Evolutionary conservation across 2,113 vertebrate genomes (phyloP).

Genomic region (Grallaria varia): DNA sequence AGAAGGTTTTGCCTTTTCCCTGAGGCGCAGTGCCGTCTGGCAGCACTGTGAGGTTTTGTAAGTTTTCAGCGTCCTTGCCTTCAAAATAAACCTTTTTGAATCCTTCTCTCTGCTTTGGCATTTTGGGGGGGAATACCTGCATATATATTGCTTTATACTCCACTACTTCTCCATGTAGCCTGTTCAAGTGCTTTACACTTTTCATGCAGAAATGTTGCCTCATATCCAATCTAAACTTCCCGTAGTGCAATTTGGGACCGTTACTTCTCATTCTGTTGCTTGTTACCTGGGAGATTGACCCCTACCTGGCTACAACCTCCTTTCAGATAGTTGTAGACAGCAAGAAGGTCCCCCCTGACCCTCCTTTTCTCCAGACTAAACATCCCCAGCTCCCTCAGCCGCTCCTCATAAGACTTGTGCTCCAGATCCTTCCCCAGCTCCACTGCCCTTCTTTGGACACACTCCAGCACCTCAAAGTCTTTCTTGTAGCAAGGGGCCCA

Average conservation of each 20-base stretch:
- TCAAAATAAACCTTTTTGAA: too few species aligned
- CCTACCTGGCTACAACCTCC: neutral
- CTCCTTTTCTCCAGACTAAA: neutral
- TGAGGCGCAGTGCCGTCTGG: too few species aligned
- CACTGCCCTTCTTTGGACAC: rapidly evolving
- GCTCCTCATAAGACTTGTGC: neutral
- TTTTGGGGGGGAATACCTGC: too few species aligned
- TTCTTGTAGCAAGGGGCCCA: neutral
- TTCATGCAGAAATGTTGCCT: neutral
- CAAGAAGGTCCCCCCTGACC: neutral
- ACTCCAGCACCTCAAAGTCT: rapidly evolving
- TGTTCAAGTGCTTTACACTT: neutral
- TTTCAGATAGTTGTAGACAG: neutral
- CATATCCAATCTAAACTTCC: neutral
- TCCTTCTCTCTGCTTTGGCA: too few species aligned
- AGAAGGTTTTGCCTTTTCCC: too few species aligned
- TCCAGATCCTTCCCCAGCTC: neutral
- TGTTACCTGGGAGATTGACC: neutral
- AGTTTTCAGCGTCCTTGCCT: too few species aligned
- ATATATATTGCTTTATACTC: too few species aligned
- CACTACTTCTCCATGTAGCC: neutral
- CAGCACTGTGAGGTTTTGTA: too few species aligned
- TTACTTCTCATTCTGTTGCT: neutral
- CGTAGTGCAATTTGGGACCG: neutral
- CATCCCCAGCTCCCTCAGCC: neutral